phyloP scores from a whole-genome alignment of 2,888 invertebrate species.

The Papilio gigon region DNA sequence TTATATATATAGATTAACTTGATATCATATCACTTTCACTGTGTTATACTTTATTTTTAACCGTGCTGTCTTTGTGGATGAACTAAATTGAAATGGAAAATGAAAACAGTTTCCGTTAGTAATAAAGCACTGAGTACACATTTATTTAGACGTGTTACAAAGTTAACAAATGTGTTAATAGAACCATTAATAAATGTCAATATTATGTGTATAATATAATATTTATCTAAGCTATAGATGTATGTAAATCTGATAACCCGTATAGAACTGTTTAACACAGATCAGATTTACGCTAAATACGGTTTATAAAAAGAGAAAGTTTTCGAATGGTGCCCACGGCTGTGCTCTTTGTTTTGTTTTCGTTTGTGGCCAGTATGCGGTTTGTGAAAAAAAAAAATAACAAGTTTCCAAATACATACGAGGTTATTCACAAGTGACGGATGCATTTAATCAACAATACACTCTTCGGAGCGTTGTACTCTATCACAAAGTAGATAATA shows the following conservation, averaged over 20 bases:
- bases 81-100: background rate
- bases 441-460: conserved; percentile 42
- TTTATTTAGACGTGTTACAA: background rate
- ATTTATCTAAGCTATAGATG: background rate
- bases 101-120: background rate
- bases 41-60: background rate
- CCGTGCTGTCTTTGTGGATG: background rate
- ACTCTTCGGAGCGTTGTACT: conserved; percentile 20
- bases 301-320: conserved; percentile 45
- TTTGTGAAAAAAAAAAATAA: conserved; percentile 12
- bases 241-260: background rate
- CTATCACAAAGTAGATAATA: too few species aligned
- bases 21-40: background rate
- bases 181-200: background rate
- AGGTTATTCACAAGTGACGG: conserved; percentile 36
- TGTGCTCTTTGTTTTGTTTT: conserved; percentile 24
- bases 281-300: conserved; percentile 28
- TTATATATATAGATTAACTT: background rate
- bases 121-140: background rate
- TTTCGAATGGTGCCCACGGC: conserved; percentile 42
- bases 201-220: conserved; percentile 4
- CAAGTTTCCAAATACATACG: conserved; percentile 33
- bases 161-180: conserved; percentile 12
- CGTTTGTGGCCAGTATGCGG: conserved; percentile 13
- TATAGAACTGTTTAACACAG: background rate